phyloP scores from a whole-genome alignment of 2,113 vertebrate species.

The Sisor rabdophorus region DNA sequence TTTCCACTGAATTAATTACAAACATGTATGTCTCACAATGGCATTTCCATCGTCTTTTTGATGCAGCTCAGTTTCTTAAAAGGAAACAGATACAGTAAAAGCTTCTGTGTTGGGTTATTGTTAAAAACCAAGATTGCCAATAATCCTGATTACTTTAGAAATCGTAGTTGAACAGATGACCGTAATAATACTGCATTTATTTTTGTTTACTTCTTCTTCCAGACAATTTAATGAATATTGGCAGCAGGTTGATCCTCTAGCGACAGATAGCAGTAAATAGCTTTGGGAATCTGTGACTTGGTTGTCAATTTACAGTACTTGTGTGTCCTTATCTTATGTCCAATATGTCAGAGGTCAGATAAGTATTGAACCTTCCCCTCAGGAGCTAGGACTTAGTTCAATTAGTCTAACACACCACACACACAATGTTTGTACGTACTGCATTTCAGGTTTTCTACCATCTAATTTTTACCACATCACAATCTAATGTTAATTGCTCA shows the following conservation, averaged over 20 bases:
- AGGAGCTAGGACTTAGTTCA: neutral
- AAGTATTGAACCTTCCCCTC: conserved; percentile 7
- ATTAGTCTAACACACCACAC: conserved; percentile 15
- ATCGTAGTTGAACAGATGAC: neutral
- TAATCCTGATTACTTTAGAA: too few relatives aligned
- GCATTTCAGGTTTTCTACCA: conserved; percentile 15
- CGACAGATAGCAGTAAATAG: neutral
- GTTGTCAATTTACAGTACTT: conserved; percentile 13
- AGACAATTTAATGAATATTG: neutral
- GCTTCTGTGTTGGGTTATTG: too few relatives aligned
- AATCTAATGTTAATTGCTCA: neutral
- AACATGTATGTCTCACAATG: too few relatives aligned
- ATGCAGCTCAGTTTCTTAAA: too few relatives aligned
- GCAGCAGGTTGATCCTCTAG: neutral
- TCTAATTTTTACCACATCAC: neutral
- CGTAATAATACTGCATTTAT: neutral
- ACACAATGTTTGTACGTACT: conserved; percentile 13
- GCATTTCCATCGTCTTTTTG: too few relatives aligned
- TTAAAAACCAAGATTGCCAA: too few relatives aligned
- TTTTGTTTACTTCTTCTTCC: neutral
- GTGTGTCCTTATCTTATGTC: conserved; percentile 29
- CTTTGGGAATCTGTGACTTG: conserved; percentile 1
- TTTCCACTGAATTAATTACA: too few relatives aligned
- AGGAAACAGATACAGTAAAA: too few relatives aligned
- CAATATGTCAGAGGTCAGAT: conserved; percentile 27